Percentiles rank a stretch among this genome's conserved stretches.
These are phyloP conservation scores for Serilophus lunatus DNA, from an alignment of 2,113 vertebrate species.

Conservation along the genomic window DNA sequence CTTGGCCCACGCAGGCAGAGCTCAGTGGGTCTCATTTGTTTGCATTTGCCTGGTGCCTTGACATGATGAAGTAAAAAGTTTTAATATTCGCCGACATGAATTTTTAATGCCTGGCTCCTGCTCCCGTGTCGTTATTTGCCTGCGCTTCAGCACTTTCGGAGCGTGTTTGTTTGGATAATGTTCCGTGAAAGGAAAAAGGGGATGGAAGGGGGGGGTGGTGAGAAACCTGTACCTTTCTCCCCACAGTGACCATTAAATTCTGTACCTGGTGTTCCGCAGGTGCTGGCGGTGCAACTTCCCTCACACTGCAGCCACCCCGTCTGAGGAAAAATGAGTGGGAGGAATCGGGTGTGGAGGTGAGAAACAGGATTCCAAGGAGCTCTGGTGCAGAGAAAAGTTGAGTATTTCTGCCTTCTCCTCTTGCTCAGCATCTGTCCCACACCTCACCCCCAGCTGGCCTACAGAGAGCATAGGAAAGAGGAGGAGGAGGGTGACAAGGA, in stretches of 20 bases:
- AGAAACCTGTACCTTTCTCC: background rate
- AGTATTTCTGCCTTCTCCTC: accelerated
- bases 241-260: constrained; percentile 60
- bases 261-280: background rate
- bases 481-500: background rate
- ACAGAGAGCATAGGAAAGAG: background rate
- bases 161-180: constrained; percentile 60
- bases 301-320: background rate
- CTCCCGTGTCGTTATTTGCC: constrained; percentile 65
- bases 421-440: background rate
- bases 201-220: background rate
- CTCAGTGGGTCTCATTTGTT: constrained; percentile 56
- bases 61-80: constrained; percentile 68
- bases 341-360: background rate
- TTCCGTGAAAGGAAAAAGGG: constrained; percentile 15
- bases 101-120: constrained; percentile 70
- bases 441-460: background rate
- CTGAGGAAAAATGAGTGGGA: background rate
- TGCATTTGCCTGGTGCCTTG: constrained; percentile 61
- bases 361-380: background rate
- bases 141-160: constrained; percentile 64
- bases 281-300: constrained; percentile 35
- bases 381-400: background rate
- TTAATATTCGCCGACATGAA: constrained; percentile 68
- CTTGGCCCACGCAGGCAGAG: constrained; percentile 31